Evolutionary conservation across 2,888 invertebrate genomes (phyloP).

Genomic region (Rugalucina vietnamica): DNA sequence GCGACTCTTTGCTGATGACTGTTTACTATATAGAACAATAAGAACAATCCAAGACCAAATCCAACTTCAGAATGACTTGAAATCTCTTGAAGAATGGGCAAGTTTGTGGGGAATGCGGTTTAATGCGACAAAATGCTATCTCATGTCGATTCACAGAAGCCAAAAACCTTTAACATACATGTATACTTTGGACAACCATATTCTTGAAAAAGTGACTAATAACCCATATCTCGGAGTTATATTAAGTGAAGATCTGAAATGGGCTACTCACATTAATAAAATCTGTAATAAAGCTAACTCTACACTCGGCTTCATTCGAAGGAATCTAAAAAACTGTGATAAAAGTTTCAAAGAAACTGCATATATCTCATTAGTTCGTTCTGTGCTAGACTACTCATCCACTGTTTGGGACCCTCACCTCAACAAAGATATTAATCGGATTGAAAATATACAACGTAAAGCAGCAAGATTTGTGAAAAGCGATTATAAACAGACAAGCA

Average conservation of each 20-base stretch:
- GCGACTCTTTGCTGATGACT: conserved; percentile 20
- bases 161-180: background rate
- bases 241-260: conserved; percentile 31
- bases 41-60: background rate
- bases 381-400: background rate
- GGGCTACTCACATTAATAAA: conserved; percentile 34
- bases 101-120: conserved; percentile 21
- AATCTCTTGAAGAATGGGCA: conserved; percentile 23
- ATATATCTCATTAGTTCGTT: conserved; percentile 2
- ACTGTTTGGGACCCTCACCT: conserved; percentile 17
- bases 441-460: conserved; percentile 12
- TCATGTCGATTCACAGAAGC: conserved; percentile 11
- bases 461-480: conserved; percentile 4
- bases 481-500: no score
- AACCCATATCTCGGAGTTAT: conserved; percentile 26
- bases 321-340: conserved; percentile 21
- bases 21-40: conserved; percentile 3
- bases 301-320: conserved; percentile 33
- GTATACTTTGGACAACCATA: background rate
- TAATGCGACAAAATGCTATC: conserved; percentile 29
- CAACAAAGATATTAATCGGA: conserved; percentile 5
- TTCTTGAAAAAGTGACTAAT: conserved; percentile 18
- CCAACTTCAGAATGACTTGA: background rate
- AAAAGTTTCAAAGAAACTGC: conserved; percentile 10
- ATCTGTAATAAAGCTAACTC: conserved; percentile 23